Evolutionary conservation across 1,140 invertebrate genomes (phyloP).

Genomic region (Anastrepha obliqua): DNA sequence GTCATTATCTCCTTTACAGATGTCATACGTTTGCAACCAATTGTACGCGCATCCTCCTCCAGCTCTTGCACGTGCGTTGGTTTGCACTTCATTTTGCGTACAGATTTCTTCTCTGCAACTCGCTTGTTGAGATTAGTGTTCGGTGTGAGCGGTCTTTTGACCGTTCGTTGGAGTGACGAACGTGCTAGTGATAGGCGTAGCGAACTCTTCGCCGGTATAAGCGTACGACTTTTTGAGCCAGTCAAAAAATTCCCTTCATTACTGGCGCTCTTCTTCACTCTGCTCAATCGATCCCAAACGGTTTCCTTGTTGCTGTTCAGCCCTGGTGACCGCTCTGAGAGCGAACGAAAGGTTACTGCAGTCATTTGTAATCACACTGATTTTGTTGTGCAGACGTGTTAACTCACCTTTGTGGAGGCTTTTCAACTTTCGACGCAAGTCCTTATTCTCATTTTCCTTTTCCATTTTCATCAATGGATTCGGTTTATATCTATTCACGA

Average conservation of each 20-base stretch:
- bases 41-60: background rate
- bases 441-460: slow-evolving; percentile 55
- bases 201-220: slow-evolving; percentile 24
- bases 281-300: slow-evolving; percentile 57
- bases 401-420: slow-evolving; percentile 14
- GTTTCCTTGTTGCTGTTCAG: slow-evolving; percentile 41
- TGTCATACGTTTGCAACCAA: slow-evolving; percentile 1
- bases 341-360: slow-evolving; percentile 46
- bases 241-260: slow-evolving; percentile 20
- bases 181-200: background rate
- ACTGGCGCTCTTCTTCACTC: slow-evolving; percentile 46
- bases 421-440: slow-evolving; percentile 49
- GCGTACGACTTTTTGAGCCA: slow-evolving; percentile 2
- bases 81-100: background rate
- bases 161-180: background rate
- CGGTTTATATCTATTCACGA: background rate
- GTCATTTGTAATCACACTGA: slow-evolving; percentile 22
- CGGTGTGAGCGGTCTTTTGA: background rate
- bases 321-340: slow-evolving; percentile 44
- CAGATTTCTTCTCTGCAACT: slow-evolving; percentile 12
- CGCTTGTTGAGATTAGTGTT: slow-evolving; percentile 19
- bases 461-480: slow-evolving; percentile 53
- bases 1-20: slow-evolving; percentile 53
- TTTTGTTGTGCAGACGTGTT: background rate
- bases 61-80: background rate